Evolutionary conservation across 2,888 invertebrate genomes (phyloP).

Genomic region (Eupithecia centaureata): DNA sequence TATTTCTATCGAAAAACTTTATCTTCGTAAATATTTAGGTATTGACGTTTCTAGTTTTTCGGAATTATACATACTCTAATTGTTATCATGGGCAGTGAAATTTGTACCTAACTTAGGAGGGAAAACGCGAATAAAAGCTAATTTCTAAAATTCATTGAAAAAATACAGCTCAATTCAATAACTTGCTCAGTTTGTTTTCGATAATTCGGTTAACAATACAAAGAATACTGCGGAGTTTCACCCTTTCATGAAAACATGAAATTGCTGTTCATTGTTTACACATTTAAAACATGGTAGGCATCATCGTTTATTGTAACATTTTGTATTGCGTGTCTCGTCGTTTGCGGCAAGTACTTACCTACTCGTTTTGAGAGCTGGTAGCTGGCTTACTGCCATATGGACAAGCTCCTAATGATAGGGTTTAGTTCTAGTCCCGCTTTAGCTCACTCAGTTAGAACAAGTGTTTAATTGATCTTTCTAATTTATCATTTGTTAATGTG

Average conservation of each 20-base stretch:
- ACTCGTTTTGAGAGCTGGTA: conserved; percentile 41
- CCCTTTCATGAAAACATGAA: conserved; percentile 4
- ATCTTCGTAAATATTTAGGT: background rate
- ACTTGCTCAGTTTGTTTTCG: conserved; percentile 2
- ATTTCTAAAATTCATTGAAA: background rate
- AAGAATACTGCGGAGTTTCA: background rate
- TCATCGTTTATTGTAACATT: conserved; percentile 28
- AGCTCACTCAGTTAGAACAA: conserved; percentile 43
- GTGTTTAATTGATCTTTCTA: conserved; percentile 41
- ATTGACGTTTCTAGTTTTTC: background rate
- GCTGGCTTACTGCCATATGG: conserved; percentile 55
- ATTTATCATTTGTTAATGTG: conserved; percentile 42
- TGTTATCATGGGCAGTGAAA: background rate
- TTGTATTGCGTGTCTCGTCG: conserved; percentile 39
- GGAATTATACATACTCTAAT: background rate
- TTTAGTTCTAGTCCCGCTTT: conserved; percentile 46
- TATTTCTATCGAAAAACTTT: background rate
- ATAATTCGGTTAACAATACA: conserved; percentile 1
- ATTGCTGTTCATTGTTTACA: conserved; percentile 10
- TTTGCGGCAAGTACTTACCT: conserved; percentile 48
- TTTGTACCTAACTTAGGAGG: background rate
- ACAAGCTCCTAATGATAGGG: conserved; percentile 47
- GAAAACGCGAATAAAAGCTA: background rate
- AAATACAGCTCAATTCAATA: background rate
- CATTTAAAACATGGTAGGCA: conserved; percentile 7